Percentiles rank a stretch among this genome's conserved stretches.
Conservation (phyloP, 2,888 invertebrate species). For the Frankliniella intonsa region DNA sequence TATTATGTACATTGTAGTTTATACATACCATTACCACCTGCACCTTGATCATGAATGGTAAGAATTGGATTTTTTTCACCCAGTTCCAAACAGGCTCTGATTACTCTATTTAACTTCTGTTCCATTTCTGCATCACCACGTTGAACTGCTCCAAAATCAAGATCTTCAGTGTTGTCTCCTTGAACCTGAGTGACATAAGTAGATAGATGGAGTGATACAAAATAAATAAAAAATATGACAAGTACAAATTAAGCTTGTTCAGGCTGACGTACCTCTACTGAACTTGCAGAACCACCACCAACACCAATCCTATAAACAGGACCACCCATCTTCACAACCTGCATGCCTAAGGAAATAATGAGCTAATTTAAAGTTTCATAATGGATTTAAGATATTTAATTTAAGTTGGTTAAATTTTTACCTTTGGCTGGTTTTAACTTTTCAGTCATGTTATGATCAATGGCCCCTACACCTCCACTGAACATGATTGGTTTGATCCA, state of each 20-base stretch:
- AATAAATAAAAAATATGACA: slow-evolving; percentile 9
- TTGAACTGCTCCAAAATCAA: slow-evolving; percentile 97
- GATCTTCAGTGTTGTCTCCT: slow-evolving; percentile 75
- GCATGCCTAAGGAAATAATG: slow-evolving; percentile 59
- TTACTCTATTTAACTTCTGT: slow-evolving; percentile 90
- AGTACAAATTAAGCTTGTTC: neutral
- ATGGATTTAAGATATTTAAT: neutral
- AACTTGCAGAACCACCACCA: slow-evolving; percentile 97
- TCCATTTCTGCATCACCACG: slow-evolving; percentile 98
- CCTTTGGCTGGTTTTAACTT: slow-evolving; percentile 73
- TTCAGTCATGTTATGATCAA: slow-evolving; percentile 74
- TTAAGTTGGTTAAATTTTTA: slow-evolving; percentile 40
- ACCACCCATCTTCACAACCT: slow-evolving; percentile 92
- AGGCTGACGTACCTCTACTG: slow-evolving; percentile 61
- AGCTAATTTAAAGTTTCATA: neutral
- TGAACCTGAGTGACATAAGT: slow-evolving; percentile 58
- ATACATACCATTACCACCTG: slow-evolving; percentile 79
- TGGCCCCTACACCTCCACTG: slow-evolving; percentile 89
- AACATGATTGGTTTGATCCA: slow-evolving; percentile 99
- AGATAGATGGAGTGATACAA: slow-evolving; percentile 24
- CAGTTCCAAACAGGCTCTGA: slow-evolving; percentile 86
- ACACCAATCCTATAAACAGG: slow-evolving; percentile 97
- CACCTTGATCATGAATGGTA: slow-evolving; percentile 98
- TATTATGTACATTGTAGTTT: neutral
- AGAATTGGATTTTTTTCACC: slow-evolving; percentile 77